A percentile compares a stretch with the other conserved stretches of the same genome.
Evolutionary conservation across 2,797 vertebrate genomes (phyloP).

Genomic region (Sparus aurata): DNA sequence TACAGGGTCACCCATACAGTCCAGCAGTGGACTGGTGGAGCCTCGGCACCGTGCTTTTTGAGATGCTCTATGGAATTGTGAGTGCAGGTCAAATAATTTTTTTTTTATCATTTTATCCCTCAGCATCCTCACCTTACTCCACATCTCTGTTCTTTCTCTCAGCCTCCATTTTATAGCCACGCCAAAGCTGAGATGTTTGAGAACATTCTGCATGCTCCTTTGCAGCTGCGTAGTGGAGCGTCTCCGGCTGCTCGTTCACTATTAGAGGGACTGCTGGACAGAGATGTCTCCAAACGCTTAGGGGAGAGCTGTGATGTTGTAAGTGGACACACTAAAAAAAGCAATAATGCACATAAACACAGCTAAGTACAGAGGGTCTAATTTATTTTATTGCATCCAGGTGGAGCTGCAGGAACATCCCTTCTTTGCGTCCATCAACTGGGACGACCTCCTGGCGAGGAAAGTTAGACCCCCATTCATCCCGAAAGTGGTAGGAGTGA

Average conservation of each 20-base stretch:
- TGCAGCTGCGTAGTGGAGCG: constrained; percentile 71
- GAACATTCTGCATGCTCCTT: constrained; percentile 84
- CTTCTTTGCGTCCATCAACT: constrained; percentile 83
- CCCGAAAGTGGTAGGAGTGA: constrained; percentile 81
- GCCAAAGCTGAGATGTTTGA: constrained; percentile 84
- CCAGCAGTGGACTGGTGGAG: constrained; percentile 88
- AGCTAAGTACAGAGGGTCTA: not conserved
- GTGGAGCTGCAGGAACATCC: constrained; percentile 82
- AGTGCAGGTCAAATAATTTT: constrained; percentile 27
- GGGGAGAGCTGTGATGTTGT: constrained; percentile 82
- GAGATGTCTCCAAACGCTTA: constrained; percentile 79
- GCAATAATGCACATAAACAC: not conserved
- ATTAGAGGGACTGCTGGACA: constrained; percentile 81
- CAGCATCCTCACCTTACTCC: not conserved
- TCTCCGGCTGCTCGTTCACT: constrained; percentile 78
- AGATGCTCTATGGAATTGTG: constrained; percentile 88
- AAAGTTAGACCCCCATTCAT: constrained; percentile 83
- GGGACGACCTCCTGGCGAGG: constrained; percentile 83
- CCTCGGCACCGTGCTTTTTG: constrained; percentile 85
- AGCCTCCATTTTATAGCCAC: constrained; percentile 87
- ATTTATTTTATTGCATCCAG: constrained; percentile 65
- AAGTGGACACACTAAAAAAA: constrained; percentile 47
- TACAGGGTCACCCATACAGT: constrained; percentile 82
- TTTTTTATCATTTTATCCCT: constrained; percentile 5
- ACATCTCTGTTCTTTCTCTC: constrained; percentile 5